Evolutionary conservation across 53 echinoderm and acorn worm species (phyloP), one percentile per base, ranked within the genome.

Genomic region (Pentamera pediparva): DNA sequence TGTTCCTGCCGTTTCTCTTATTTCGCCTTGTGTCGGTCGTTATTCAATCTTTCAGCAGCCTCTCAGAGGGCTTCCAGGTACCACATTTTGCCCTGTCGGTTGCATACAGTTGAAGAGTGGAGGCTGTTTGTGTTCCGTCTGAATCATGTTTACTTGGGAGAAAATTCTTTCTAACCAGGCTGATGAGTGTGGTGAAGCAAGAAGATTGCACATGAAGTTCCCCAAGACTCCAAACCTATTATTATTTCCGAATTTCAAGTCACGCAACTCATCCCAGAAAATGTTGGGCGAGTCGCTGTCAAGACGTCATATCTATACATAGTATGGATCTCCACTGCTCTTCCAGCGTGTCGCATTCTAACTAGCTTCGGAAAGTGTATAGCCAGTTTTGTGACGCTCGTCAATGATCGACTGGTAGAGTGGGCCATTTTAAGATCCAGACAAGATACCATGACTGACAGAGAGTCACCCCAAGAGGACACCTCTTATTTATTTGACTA

Each of bases 81-180:
- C n/a, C n/a, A n/a, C n/a, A n/a, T n/a, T n/a, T n/a, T n/a, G n/a
- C 30, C 50, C 54, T 36, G 51, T 18, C 73, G 32, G 37, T 72
- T 72, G 31, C 52, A 51, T 30, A 55, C 49, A 2, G 73, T 72
- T n/a, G 73, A 72, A 21, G 31, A 9, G 29, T 72, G 73, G 5
- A 72, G 73, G 2, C 73, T 32, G 73, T 72, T 51, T 24, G 73
- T 72, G 73, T 8, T 29, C 12, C 31, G 73, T 72, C 15, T 72
- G 49, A 53, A 72, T 72, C 73, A 72, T 72, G 73, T 72, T 72
- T 7, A 72, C 53, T 72, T 72, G 73, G 17, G 54, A 72, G 73
- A 26, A 72, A 55, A 52, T 53, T 10, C 73, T 51, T 51, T 72
- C 52, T 5, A 51, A 29, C 49, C 53, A 72, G 52, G 73, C 52